A percentile compares a stretch with the other conserved stretches of the same genome.
phyloP scores from a whole-genome alignment of 2,797 vertebrate species.

The Cuniculus paca region DNA sequence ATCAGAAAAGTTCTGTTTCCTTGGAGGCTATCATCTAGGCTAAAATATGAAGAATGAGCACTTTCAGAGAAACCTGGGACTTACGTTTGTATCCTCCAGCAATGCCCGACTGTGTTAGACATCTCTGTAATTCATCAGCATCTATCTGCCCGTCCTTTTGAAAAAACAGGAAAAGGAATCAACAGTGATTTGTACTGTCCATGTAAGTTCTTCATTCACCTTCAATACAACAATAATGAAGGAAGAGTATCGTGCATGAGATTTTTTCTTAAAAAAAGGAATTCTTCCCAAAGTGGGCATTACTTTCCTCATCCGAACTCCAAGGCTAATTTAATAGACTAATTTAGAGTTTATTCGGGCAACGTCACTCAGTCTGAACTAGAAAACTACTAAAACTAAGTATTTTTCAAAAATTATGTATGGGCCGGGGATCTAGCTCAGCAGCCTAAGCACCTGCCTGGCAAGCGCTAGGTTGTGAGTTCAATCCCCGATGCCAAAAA shows the following conservation, averaged over 20 bases:
- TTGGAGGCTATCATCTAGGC: neutral
- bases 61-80: slow-evolving; percentile 63
- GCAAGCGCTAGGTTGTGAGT: too few species aligned
- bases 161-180: slow-evolving; percentile 55
- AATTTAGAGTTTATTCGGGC: neutral
- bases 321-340: neutral
- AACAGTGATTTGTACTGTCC: neutral
- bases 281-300: slow-evolving; percentile 14
- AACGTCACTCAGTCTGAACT: slow-evolving; percentile 10
- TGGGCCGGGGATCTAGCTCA: too few species aligned
- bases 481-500: too few species aligned
- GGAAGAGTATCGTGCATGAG: neutral
- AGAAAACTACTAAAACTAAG: slow-evolving; percentile 45
- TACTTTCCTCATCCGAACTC: slow-evolving; percentile 35
- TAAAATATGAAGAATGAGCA: neutral
- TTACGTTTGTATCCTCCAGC: slow-evolving; percentile 96
- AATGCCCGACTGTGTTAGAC: slow-evolving; percentile 96
- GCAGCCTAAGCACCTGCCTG: too few species aligned
- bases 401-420: slow-evolving; percentile 54
- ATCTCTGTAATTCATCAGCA: slow-evolving; percentile 96
- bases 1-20: neutral
- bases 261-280: neutral
- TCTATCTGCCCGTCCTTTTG: slow-evolving; percentile 96
- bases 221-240: neutral
- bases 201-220: neutral